Percentiles rank a stretch among this genome's conserved stretches.
phyloP scores from a whole-genome alignment of 2,888 invertebrate genomes.

The Pristionchus fissidentatus region DNA sequence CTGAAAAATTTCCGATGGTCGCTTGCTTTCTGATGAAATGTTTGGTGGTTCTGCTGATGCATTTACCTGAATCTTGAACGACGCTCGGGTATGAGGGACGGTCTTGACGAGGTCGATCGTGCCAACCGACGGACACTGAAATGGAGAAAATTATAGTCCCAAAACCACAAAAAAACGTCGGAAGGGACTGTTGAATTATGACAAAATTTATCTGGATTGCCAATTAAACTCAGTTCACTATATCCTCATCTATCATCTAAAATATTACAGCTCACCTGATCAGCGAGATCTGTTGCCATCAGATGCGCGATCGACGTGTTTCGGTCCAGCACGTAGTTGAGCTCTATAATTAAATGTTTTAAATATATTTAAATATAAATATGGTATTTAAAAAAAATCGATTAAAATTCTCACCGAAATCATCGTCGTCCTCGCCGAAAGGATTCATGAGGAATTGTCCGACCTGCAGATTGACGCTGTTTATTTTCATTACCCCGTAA shows the following conservation, averaged over 20 bases:
- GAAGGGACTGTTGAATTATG: slow-evolving; percentile 52
- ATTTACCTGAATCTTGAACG: slow-evolving; percentile 73
- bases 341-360: slow-evolving; percentile 63
- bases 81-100: slow-evolving; percentile 74
- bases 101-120: slow-evolving; percentile 59
- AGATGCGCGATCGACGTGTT: slow-evolving; percentile 74
- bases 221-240: not conserved
- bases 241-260: slow-evolving; percentile 45
- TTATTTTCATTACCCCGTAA: not conserved
- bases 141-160: not conserved
- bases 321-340: slow-evolving; percentile 74
- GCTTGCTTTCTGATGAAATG: too few relatives aligned
- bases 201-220: not conserved
- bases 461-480: slow-evolving; percentile 29
- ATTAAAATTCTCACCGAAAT: slow-evolving; percentile 60
- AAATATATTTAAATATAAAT: not conserved
- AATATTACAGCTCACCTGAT: slow-evolving; percentile 57
- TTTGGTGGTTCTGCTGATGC: not conserved
- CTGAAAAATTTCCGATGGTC: slow-evolving; percentile 51
- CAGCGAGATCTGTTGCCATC: slow-evolving; percentile 75
- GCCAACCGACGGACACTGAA: slow-evolving; percentile 58
- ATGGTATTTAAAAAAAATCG: not conserved
- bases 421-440: slow-evolving; percentile 75
- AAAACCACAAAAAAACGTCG: too few relatives aligned
- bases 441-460: slow-evolving; percentile 74